Percentiles rank a stretch among this genome's conserved stretches.
These are phyloP conservation scores for Caenorhabditis sp. DNA, from an alignment of 2,888 invertebrate genomes.

Conservation along the genomic window DNA sequence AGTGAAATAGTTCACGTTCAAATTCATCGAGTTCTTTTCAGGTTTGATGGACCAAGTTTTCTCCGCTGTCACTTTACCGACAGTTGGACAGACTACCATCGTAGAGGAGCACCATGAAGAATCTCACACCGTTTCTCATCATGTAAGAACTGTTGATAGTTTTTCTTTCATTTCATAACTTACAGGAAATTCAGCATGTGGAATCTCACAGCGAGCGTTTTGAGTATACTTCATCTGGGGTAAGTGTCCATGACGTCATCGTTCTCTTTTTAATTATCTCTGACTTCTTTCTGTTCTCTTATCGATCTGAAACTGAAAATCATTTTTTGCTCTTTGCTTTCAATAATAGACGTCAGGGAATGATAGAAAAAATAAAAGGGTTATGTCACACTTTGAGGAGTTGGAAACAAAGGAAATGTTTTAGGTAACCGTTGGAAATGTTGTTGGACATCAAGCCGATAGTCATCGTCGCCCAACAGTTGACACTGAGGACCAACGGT, in stretches of 20 bases:
- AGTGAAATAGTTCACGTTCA: neutral
- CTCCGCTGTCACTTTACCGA: constrained; percentile 49
- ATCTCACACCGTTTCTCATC: constrained; percentile 36
- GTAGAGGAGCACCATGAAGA: constrained; percentile 46
- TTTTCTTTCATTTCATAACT: constrained; percentile 10
- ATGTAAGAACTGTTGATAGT: constrained; percentile 11
- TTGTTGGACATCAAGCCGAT: constrained; percentile 36
- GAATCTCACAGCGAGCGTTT: constrained; percentile 46
- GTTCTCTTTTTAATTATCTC: constrained; percentile 3
- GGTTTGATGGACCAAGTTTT: constrained; percentile 60
- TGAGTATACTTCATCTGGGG: constrained; percentile 52
- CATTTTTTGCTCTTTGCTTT: constrained; percentile 46
- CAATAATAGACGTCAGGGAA: constrained; percentile 7
- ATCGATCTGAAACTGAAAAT: constrained; percentile 58
- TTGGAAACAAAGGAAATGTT: constrained; percentile 17
- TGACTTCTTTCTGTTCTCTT: constrained; percentile 25
- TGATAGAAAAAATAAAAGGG: too few relatives aligned
- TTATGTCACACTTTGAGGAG: neutral
- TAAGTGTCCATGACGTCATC: constrained; percentile 24
- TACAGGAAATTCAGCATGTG: constrained; percentile 47
- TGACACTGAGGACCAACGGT: constrained; percentile 48
- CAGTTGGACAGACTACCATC: constrained; percentile 40
- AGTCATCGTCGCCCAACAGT: constrained; percentile 37
- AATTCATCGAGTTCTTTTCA: neutral
- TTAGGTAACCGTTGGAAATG: constrained; percentile 48